Evolutionary conservation across 2,113 vertebrate species (phyloP), one percentile per base, ranked within the genome.

Genomic region (Hucho hucho): DNA sequence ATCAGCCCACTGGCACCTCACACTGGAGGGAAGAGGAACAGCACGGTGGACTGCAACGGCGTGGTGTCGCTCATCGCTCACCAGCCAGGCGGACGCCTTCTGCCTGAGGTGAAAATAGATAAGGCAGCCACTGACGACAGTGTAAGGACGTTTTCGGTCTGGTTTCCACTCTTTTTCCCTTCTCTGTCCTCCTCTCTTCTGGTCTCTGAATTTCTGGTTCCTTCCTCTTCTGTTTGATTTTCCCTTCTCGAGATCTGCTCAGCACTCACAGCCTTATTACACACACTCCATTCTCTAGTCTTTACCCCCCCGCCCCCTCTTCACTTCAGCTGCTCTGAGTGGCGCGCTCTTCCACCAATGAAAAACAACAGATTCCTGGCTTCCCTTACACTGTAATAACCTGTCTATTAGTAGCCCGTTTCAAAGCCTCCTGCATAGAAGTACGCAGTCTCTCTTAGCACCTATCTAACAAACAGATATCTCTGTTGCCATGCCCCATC

Each of bases 61-160:
- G 97, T 99, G 81, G 98, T 99, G 89, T 99, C 98, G 25, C 95
- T 99, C 91, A 97, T 97, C 83, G 97, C 96, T 0, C 95, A 96
- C 0, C 96, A 96, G 88, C 95, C 95, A 1, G 93, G 94, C 6
- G 96, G 97, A 78, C 95, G 97, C 70, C 96, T 99, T 87, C 95
- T 99, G 96, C 97, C 97, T 90, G 98, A 99, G 97, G 98, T 99
- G 95, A 97, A 93, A 94, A 95, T 93, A 93, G 94, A 95, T 95
- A 93, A 92, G 94, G 96, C 96, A 94, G 96, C 97, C 94, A 90
- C 95, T 83, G 91, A 91, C 47, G 93, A 93, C 91, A 93, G 94
- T 87, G 95, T 93, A 93, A 95, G 96, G 94, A 95, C 86, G 95
- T 88, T 72, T 72, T 88, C 89, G 6, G 25, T 75, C 61, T 82